Percentiles rank a stretch among this genome's conserved stretches.
Conservation (phyloP, 2,113 vertebrate genomes). For the Buteo buteo region DNA sequence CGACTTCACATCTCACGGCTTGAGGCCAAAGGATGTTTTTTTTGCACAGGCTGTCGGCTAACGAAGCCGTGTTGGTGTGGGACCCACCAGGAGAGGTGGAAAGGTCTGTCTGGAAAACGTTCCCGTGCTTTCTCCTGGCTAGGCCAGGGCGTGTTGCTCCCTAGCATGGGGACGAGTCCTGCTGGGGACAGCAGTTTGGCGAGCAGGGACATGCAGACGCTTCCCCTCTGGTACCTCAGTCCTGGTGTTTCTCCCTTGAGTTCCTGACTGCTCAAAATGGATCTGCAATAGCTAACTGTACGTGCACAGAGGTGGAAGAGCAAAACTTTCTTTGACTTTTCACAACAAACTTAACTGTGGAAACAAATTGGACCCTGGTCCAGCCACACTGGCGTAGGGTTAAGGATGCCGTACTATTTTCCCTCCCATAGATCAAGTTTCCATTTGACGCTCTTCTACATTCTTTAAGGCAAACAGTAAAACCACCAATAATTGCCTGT, state of each 20-base stretch:
- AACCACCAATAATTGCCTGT: slow-evolving; percentile 59
- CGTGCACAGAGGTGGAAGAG: not conserved
- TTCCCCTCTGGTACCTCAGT: not conserved
- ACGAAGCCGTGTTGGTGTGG: fast-evolving
- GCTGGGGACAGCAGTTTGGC: not conserved
- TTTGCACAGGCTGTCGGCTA: not conserved
- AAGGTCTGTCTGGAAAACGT: not conserved
- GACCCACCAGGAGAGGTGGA: not conserved
- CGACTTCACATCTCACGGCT: not conserved
- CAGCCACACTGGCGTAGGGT: not conserved
- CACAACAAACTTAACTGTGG: not conserved
- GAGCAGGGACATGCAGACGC: not conserved
- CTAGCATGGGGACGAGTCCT: not conserved
- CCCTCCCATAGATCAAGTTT: slow-evolving; percentile 49
- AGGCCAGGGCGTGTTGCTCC: not conserved
- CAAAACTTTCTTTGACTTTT: not conserved
- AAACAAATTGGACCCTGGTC: not conserved
- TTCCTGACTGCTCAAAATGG: not conserved
- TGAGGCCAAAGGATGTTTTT: not conserved
- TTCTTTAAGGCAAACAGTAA: slow-evolving; percentile 52
- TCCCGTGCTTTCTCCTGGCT: not conserved
- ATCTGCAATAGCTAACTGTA: not conserved
- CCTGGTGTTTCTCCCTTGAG: not conserved
- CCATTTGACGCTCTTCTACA: slow-evolving; percentile 6
- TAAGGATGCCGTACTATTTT: slow-evolving; percentile 10